Percentiles rank a stretch among this genome's conserved stretches.
These are phyloP conservation scores for Corythoichthys haematopterus DNA, from an alignment of 2,113 vertebrate genomes.

Conservation along the genomic window DNA sequence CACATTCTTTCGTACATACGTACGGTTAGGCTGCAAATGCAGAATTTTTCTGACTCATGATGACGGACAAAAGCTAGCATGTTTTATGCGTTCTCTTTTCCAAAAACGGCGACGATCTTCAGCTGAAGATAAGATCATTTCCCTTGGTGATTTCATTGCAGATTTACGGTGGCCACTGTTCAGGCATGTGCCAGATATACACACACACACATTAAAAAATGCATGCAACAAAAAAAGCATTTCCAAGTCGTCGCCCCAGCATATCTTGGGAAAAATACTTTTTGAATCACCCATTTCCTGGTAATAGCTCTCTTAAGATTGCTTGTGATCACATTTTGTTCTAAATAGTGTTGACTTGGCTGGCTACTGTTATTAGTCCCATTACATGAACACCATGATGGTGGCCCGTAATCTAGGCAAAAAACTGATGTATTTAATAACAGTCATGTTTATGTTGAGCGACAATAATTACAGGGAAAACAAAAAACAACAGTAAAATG, in stretches of 20 bases:
- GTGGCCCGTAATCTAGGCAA: not conserved
- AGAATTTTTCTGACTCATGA: not conserved
- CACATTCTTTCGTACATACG: conserved; percentile 28
- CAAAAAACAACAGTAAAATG: too few species aligned
- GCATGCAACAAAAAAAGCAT: conserved; percentile 1
- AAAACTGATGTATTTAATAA: too few species aligned
- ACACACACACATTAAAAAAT: conserved; percentile 12
- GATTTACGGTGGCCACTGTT: conserved; percentile 31
- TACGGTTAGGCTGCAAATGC: conserved; percentile 1
- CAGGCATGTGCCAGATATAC: conserved; percentile 20
- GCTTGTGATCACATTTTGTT: not conserved
- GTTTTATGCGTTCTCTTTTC: not conserved
- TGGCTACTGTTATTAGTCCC: not conserved
- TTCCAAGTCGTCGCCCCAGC: conserved; percentile 17
- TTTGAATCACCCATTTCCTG: conserved; percentile 20
- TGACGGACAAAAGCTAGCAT: not conserved
- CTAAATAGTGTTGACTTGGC: not conserved
- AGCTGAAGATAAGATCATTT: conserved; percentile 14
- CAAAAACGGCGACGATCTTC: not conserved
- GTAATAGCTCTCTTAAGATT: not conserved
- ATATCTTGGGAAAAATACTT: conserved; percentile 22
- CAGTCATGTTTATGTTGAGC: too few species aligned
- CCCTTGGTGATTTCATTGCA: not conserved
- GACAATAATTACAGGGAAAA: too few species aligned
- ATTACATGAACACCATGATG: not conserved